Percentiles rank a stretch among this genome's conserved stretches.
These are phyloP conservation scores for Conchocele bisecta DNA, from an alignment of 2,888 invertebrate species.

Conservation along the genomic window DNA sequence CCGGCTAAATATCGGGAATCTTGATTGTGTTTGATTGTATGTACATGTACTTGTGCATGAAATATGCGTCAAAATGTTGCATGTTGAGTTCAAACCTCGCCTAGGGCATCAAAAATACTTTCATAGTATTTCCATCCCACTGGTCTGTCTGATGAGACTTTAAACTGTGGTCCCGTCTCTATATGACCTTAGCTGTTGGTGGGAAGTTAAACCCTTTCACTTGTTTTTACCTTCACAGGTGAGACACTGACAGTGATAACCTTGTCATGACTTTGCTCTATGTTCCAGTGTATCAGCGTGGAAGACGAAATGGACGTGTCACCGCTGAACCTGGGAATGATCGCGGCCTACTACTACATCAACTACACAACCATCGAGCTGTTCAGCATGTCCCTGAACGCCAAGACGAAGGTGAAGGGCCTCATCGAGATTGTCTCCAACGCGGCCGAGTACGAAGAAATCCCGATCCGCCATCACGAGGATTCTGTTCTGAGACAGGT, in stretches of 20 bases:
- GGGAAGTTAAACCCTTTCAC: too few species aligned
- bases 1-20: too few species aligned
- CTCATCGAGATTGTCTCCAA: slow-evolving; percentile 98
- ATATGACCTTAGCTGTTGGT: too few species aligned
- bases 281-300: slow-evolving; percentile 91
- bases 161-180: too few species aligned
- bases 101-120: too few species aligned
- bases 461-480: slow-evolving; percentile 97
- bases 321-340: slow-evolving; percentile 99
- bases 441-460: slow-evolving; percentile 97
- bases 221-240: too few species aligned
- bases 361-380: slow-evolving; percentile 99
- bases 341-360: slow-evolving; percentile 99
- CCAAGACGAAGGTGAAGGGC: slow-evolving; percentile 98
- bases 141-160: too few species aligned
- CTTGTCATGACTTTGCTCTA: neutral
- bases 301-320: slow-evolving; percentile 99
- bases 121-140: too few species aligned
- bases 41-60: too few species aligned
- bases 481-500: slow-evolving; percentile 90
- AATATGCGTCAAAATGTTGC: too few species aligned
- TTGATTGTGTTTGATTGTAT: too few species aligned
- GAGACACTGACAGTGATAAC: neutral
- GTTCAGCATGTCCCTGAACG: slow-evolving; percentile 97
- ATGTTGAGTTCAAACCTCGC: too few species aligned